Base-by-base conservation (phyloP, 37 sponge, comb jelly and placozoan species). In the Cliona cf. orientalis region DNA sequence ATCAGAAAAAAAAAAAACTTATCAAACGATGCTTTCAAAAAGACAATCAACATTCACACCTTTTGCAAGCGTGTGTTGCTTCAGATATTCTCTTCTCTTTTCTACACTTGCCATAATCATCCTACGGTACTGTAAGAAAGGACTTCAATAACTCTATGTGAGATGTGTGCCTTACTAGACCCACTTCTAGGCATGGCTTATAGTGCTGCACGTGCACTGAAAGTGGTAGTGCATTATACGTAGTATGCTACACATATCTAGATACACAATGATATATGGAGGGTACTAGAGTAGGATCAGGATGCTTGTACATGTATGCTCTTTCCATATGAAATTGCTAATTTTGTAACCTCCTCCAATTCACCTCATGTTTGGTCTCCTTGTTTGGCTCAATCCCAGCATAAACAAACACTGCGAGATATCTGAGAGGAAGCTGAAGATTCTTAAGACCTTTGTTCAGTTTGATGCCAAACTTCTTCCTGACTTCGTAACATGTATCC, bases 401-500 rank as follows among this genome's bases (percentile, higher is more conserved):
- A 74, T 86, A 79, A 12, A 75, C 75, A 25, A 95, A 64, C 17
- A 95, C 66, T 41, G 82, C 74, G 65, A 95, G 76, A 61, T 86
- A 95, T 28, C 77, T 71, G 71, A 91, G 75, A 22, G 86, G 92
- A 0, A 95, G 84, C 36, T 86, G 57, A 26, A 91, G 61, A 38
- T 66, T 41, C 42, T n/a, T 29, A 37, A 89, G 63, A 45, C 84
- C 82, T 46, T 85, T 81, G 57, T 88, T 86, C 5, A 95, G 84
- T 33, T 86, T 91, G 43, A 43, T 61, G 1, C 86, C 59, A 80
- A 95, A 91, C 60, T 46, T 58, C 23, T 82, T 69, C 34, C 92
- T 76, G 46, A 95, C 95, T 32, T 95, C 75, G 5, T 70, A 46
- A 86, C 95, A 95, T 1, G 91, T 74, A 68, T 95, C 95, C 92